These are phyloP conservation scores for Desoria tigrina DNA, from an alignment of 2,888 invertebrate species.

Conservation along the genomic window DNA sequence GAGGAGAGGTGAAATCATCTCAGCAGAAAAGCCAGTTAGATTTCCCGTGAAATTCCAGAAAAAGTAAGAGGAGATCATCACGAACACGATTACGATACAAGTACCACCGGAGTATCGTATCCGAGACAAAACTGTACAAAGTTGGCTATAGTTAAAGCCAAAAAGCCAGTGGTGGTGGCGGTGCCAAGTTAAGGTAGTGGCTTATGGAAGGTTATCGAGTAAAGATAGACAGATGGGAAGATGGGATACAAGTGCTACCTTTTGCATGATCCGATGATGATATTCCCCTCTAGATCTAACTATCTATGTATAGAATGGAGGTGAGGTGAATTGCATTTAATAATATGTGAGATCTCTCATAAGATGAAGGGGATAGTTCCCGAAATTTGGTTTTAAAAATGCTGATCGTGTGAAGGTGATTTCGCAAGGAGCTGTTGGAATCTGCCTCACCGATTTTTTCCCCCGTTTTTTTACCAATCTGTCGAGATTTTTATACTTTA, in stretches of 20 bases:
- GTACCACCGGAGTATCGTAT: too few species aligned
- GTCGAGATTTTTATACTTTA: too few species aligned
- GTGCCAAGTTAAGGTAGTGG: constrained; percentile 5
- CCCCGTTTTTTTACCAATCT: not conserved
- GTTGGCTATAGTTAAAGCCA: not conserved
- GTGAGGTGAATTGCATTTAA: constrained; percentile 3
- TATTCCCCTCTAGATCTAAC: too few species aligned
- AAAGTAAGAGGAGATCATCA: constrained; percentile 5
- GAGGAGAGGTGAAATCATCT: constrained; percentile 10
- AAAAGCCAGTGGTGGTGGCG: not conserved
- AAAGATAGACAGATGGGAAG: too few species aligned
- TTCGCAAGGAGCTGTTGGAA: constrained; percentile 23
- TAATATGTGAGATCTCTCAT: constrained; percentile 3
- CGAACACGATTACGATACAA: constrained; percentile 8
- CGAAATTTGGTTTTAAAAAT: constrained; percentile 45
- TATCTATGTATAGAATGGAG: too few species aligned
- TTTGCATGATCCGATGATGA: too few species aligned
- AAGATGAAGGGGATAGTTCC: constrained; percentile 10
- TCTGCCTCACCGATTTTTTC: not conserved
- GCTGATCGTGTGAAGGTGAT: constrained; percentile 48
- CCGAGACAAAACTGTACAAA: not conserved
- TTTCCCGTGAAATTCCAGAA: constrained; percentile 18
- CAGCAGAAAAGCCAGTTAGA: constrained; percentile 14
- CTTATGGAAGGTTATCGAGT: constrained; percentile 2
- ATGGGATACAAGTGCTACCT: too few species aligned